Evolutionary conservation across 2,113 vertebrate species (phyloP).

Genomic region (Eulacestoma nigropectus): DNA sequence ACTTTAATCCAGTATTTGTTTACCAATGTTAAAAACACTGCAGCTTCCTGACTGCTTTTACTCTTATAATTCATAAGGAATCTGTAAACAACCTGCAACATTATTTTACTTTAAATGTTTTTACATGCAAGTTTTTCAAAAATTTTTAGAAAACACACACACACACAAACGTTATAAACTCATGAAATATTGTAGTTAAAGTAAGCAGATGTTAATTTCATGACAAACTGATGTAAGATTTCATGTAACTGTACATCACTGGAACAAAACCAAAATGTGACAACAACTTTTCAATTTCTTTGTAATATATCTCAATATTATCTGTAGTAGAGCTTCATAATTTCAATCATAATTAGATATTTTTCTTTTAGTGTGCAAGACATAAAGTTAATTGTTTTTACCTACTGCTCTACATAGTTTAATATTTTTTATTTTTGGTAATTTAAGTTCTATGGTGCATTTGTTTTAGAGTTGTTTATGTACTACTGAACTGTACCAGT

Average conservation of each 20-base stretch:
- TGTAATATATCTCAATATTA: slow-evolving; percentile 42
- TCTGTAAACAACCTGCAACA: slow-evolving; percentile 38
- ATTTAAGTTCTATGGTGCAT: slow-evolving; percentile 70
- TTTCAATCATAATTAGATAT: slow-evolving; percentile 54
- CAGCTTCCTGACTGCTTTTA: slow-evolving; percentile 71
- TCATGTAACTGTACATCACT: slow-evolving; percentile 67
- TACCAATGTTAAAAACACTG: slow-evolving; percentile 75
- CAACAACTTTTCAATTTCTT: slow-evolving; percentile 40
- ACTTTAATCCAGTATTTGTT: slow-evolving; percentile 90
- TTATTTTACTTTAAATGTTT: slow-evolving; percentile 66
- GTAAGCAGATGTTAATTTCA: slow-evolving; percentile 51
- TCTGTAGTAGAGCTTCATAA: slow-evolving; percentile 43
- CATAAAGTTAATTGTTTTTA: slow-evolving; percentile 57
- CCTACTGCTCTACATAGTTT: slow-evolving; percentile 33
- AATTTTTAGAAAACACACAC: background rate
- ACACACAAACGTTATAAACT: background rate
- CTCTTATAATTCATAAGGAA: slow-evolving; percentile 32
- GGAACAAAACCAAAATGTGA: slow-evolving; percentile 78
- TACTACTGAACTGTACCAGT: slow-evolving; percentile 82
- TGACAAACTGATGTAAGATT: slow-evolving; percentile 48
- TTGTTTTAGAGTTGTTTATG: slow-evolving; percentile 71
- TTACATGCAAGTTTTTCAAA: slow-evolving; percentile 51
- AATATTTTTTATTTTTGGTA: slow-evolving; percentile 72
- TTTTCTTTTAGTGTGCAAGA: slow-evolving; percentile 59
- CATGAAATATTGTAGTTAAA: slow-evolving; percentile 34